Conservation (phyloP, 2,113 vertebrate species). For the Athene noctua region DNA sequence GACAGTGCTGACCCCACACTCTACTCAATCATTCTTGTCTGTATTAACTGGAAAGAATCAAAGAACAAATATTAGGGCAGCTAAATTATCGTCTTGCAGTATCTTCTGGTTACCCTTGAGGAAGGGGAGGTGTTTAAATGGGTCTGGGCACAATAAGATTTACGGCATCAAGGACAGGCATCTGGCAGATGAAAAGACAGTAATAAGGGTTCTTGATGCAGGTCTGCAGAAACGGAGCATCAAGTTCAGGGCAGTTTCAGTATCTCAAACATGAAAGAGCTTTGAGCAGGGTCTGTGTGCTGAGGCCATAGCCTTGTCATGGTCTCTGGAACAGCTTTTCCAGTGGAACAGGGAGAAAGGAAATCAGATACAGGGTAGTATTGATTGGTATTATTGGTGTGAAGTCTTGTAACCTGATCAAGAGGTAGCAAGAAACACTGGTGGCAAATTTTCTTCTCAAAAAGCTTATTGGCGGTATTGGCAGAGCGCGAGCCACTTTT, state of each 20-base stretch:
- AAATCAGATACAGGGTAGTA: not conserved
- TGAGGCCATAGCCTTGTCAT: not conserved
- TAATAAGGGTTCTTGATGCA: not conserved
- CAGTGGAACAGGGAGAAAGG: not conserved
- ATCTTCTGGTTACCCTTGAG: not conserved
- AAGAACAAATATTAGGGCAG: not conserved
- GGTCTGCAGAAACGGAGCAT: not conserved
- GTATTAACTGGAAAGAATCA: not conserved
- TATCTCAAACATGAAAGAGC: not conserved
- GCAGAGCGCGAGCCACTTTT: not conserved
- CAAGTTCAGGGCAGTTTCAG: not conserved
- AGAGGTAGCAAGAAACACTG: not conserved
- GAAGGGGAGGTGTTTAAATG: not conserved
- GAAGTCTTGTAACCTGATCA: not conserved
- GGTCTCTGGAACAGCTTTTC: not conserved
- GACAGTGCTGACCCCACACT: accelerated
- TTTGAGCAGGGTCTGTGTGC: not conserved
- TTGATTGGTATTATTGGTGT: not conserved
- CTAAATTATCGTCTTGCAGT: not conserved
- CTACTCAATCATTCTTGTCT: accelerated
- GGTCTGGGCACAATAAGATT: not conserved
- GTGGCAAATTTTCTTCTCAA: not conserved
- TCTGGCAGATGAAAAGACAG: not conserved
- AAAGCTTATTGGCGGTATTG: accelerated
- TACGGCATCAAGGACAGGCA: not conserved